Evolutionary conservation across 2,888 invertebrate genomes (phyloP), one percentile per base, ranked within the genome.

Genomic region (Belgica antarctica): DNA sequence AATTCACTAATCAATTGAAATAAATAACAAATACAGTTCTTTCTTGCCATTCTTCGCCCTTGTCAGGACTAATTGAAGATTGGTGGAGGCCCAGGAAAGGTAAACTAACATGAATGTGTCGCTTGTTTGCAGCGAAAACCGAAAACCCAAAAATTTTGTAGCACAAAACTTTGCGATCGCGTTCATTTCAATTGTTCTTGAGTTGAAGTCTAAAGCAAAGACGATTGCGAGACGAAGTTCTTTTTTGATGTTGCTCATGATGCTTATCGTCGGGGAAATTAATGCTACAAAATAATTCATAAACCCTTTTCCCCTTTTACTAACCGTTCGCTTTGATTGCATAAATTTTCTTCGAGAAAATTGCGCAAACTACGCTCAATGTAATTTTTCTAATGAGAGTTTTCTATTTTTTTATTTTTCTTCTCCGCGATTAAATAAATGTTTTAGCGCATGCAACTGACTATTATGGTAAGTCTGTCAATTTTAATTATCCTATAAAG

Each of bases 1-100:
- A 25, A 70, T 61, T 70, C 61, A 61, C 70, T 70, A 70, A 61
- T 70, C 52, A 52, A 70, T 75, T 78, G 78, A 79, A 80, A 79
- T 79, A 77, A 80, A 80, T 80, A 80, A 80, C 80, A 79, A 80
- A 80, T 79, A 78, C 78, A 80, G 80, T 80, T 80, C 80, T 80
- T 80, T 86, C 86, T 86, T 86, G 85, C 85, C 86, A 86, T 87
- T 91, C 92, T 86, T 90, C 90, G 84, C 88, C 89, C 84, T 89
- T 92, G 90, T 90, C 91, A 94, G 93, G 93, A 88, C 94, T 93
- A 89, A 92, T 92, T 90, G 94, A 94, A 90, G 93, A 94, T 86
- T 94, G 94, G 94, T 94, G 93, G 92, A 89, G 93, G 86, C 94
- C 94, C 81, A 88, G 94, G 81, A 94, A 94, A 94, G 94, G 94